These are phyloP conservation scores for Gastracanthus pulcherrimus DNA, from an alignment of 2,888 invertebrate genomes.

Conservation along the genomic window DNA sequence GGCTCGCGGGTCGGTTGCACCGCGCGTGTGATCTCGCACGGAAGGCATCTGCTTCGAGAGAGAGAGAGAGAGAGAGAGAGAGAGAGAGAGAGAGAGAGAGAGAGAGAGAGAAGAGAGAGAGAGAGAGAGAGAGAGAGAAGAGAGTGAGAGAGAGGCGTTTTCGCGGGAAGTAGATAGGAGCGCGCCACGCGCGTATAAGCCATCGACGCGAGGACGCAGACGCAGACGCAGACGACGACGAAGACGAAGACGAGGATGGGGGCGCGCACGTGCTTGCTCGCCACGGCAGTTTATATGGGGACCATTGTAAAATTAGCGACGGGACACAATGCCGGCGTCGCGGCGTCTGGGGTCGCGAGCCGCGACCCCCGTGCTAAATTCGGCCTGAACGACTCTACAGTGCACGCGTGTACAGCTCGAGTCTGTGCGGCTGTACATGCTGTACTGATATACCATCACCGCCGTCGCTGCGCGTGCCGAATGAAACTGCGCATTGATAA, in stretches of 20 bases:
- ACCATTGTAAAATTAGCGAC: conserved; percentile 76
- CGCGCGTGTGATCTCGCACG: too few relatives aligned
- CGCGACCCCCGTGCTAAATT: conserved; percentile 75
- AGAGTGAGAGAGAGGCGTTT: conserved; percentile 7
- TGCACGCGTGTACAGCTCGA: background rate
- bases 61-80: conserved; percentile 16
- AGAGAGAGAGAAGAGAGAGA: conserved; percentile 13
- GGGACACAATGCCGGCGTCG: conserved; percentile 76
- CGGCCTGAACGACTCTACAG: conserved; percentile 60
- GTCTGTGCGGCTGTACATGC: background rate
- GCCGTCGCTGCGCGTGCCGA: background rate
- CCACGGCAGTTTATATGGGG: conserved; percentile 51
- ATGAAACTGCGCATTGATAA: conserved; percentile 33
- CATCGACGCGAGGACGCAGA: too few relatives aligned
- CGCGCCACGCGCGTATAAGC: too few relatives aligned
- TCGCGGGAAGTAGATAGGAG: conserved; percentile 53
- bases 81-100: background rate
- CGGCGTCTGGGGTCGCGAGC: conserved; percentile 74
- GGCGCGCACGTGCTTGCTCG: conserved; percentile 61
- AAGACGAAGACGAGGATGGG: too few relatives aligned
- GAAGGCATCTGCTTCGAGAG: background rate
- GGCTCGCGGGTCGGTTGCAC: background rate
- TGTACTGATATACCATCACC: too few relatives aligned
- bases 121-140: conserved; percentile 9
- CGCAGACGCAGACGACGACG: too few relatives aligned